Percentiles rank a stretch among this genome's conserved stretches.
Evolutionary conservation across 2,888 invertebrate genomes (phyloP).

Genomic region (Hemithea aestivaria): DNA sequence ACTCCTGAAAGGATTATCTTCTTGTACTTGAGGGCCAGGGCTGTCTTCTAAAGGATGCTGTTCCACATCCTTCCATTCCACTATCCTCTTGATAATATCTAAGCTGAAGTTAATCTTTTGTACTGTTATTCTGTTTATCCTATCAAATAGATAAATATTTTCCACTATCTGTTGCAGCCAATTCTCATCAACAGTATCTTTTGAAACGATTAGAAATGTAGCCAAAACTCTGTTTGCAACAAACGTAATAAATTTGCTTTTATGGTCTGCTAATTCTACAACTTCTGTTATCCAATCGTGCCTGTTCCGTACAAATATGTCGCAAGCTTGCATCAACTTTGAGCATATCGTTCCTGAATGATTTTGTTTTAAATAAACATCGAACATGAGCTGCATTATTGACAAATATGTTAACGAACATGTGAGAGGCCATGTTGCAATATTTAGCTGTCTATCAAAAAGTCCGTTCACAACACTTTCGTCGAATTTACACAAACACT

Average conservation of each 20-base stretch:
- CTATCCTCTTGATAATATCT: constrained; percentile 91
- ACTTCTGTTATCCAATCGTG: constrained; percentile 91
- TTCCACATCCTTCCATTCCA: constrained; percentile 92
- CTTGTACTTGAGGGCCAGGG: constrained; percentile 58
- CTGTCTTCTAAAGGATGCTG: constrained; percentile 89
- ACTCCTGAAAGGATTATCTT: constrained; percentile 68
- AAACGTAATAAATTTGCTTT: constrained; percentile 89
- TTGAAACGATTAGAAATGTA: constrained; percentile 90
- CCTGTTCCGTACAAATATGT: constrained; percentile 88
- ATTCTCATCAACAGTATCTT: constrained; percentile 87
- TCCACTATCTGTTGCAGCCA: constrained; percentile 89
- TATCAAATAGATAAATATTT: constrained; percentile 83
- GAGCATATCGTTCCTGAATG: constrained; percentile 90
- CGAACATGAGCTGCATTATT: constrained; percentile 89
- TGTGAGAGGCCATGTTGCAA: constrained; percentile 69
- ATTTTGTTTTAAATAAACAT: constrained; percentile 91
- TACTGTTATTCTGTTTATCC: constrained; percentile 82
- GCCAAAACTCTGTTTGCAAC: constrained; percentile 89
- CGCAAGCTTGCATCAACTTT: constrained; percentile 88
- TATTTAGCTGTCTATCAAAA: constrained; percentile 81
- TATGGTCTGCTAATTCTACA: constrained; percentile 87
- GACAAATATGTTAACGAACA: constrained; percentile 87
- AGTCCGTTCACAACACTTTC: constrained; percentile 84
- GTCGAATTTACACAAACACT: constrained; percentile 88
- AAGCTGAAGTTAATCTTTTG: constrained; percentile 90